Conservation (phyloP, 1,140 invertebrate species). For the Euglossa dilemma region DNA sequence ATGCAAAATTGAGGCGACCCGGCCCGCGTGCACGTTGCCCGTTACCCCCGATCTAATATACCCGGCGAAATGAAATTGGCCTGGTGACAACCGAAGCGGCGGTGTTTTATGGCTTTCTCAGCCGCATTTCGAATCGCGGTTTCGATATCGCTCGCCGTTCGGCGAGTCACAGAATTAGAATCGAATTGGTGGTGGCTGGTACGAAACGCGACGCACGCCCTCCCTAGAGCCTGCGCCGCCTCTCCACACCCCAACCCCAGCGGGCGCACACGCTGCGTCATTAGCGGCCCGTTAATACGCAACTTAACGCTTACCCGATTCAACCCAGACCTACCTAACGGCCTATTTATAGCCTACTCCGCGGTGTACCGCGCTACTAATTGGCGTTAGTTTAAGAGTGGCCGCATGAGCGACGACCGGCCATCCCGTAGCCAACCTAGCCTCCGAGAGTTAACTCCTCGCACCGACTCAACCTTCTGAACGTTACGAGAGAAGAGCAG, state of each 20-base stretch:
- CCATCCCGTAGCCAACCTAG: constrained; percentile 40
- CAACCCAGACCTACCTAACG: constrained; percentile 66
- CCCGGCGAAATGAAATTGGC: constrained; percentile 37
- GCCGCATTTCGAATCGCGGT: not conserved
- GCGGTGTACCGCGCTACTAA: constrained; percentile 51
- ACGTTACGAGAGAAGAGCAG: not conserved
- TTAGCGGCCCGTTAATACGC: constrained; percentile 55
- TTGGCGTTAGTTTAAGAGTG: constrained; percentile 66
- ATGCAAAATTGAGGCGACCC: not conserved
- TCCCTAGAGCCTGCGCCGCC: not conserved
- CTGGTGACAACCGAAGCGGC: constrained; percentile 2
- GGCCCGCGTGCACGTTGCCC: not conserved
- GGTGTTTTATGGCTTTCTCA: constrained; percentile 7
- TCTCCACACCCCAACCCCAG: not conserved
- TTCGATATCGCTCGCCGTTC: not conserved
- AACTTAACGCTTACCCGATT: constrained; percentile 62
- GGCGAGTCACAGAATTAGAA: not conserved
- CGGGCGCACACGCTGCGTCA: constrained; percentile 43
- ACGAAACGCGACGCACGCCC: not conserved
- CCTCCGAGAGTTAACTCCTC: not conserved
- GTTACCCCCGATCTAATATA: not conserved
- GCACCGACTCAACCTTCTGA: not conserved
- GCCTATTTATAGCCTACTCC: constrained; percentile 61
- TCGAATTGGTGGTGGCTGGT: not conserved
- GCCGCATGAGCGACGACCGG: constrained; percentile 22